These are phyloP conservation scores for Pocillopora grandis DNA, from an alignment of 92 coral and sea anemone genomes.

Conservation along the genomic window DNA sequence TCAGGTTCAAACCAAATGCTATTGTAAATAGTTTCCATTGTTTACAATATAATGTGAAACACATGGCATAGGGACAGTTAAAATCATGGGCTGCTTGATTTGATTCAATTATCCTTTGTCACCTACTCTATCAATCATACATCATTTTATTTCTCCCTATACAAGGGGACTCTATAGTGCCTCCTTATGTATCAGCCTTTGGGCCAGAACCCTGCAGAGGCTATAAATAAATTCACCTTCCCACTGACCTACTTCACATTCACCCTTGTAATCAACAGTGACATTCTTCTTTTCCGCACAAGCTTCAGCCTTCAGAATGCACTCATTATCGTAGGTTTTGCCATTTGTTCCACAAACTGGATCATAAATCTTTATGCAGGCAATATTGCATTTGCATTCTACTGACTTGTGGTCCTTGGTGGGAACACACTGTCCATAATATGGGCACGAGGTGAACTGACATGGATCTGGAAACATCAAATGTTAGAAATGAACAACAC, in stretches of 20 bases:
- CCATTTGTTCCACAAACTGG: slow-evolving; percentile 78
- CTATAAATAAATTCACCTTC: background rate
- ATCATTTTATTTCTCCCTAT: no score
- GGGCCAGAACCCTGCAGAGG: no score
- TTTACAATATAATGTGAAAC: no score
- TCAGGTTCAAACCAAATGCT: no score
- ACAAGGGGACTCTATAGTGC: no score
- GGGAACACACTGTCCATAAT: slow-evolving; percentile 35
- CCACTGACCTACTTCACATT: slow-evolving; percentile 51
- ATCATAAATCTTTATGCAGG: slow-evolving; percentile 42
- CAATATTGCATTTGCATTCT: slow-evolving; percentile 70
- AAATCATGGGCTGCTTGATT: no score
- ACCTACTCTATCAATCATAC: no score
- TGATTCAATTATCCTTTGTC: no score
- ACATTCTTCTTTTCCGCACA: slow-evolving; percentile 53
- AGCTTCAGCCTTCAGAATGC: slow-evolving; percentile 45
- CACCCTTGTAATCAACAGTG: slow-evolving; percentile 47
- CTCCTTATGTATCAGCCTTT: no score
- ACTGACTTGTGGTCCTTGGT: slow-evolving; percentile 38
- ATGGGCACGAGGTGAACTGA: slow-evolving; percentile 13
- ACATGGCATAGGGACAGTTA: no score
- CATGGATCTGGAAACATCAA: slow-evolving; percentile 35
- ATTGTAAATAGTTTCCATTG: no score
- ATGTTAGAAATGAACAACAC: background rate
- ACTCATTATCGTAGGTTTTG: slow-evolving; percentile 50